Evolutionary conservation across 2,797 vertebrate species (phyloP).

Genomic region (Clarias pachynema): DNA sequence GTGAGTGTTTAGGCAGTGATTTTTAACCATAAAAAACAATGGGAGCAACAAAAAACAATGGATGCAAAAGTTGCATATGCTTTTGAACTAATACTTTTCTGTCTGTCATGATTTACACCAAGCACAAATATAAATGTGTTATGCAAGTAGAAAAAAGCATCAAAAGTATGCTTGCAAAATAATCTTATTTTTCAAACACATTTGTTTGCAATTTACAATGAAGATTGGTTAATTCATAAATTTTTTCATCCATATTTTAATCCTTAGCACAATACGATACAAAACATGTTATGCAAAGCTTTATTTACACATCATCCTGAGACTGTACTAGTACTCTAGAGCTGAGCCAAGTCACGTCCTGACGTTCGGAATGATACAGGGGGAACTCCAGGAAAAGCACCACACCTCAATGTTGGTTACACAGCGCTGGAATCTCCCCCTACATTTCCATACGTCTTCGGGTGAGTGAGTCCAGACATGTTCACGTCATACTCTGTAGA

Average conservation of each 20-base stretch:
- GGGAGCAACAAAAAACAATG: not conserved
- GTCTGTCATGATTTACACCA: not conserved
- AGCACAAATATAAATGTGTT: not conserved
- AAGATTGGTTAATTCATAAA: not conserved
- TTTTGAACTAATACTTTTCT: not conserved
- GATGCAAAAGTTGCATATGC: not conserved
- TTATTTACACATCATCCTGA: not conserved
- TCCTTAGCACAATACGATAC: not conserved
- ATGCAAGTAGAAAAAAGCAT: not conserved
- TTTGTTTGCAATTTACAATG: not conserved
- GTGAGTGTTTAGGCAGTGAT: conserved; percentile 61
- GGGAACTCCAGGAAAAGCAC: conserved; percentile 57
- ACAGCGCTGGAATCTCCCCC: not conserved
- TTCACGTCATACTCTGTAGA: conserved; percentile 43
- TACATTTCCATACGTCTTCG: conserved; percentile 10
- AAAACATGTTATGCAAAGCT: not conserved
- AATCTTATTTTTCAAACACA: not conserved
- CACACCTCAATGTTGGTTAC: conserved; percentile 26
- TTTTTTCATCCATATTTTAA: not conserved
- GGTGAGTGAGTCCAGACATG: conserved; percentile 47
- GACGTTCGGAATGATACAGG: conserved; percentile 38
- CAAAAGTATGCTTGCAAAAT: not conserved
- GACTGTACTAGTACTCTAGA: conserved; percentile 6
- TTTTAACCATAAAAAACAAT: conserved; percentile 25
- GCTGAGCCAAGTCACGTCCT: conserved; percentile 28